Percentiles rank a stretch among this genome's conserved stretches.
These are phyloP conservation scores for Coleophora deauratella DNA, from an alignment of 2,888 invertebrate species.

Conservation along the genomic window DNA sequence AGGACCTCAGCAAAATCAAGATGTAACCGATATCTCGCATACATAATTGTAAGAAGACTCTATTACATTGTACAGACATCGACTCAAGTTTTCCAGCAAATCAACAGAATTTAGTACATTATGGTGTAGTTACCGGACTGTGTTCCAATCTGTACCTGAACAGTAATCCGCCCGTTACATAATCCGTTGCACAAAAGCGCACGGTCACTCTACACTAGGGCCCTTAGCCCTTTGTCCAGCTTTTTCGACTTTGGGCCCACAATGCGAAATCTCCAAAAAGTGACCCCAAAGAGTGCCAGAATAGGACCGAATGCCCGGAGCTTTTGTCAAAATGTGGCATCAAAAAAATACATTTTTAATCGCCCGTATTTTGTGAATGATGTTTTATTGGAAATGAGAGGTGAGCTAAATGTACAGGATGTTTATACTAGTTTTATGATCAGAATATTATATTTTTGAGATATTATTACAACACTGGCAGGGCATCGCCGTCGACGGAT, in stretches of 20 bases:
- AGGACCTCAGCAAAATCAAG: slow-evolving; percentile 29
- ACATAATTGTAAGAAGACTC: not conserved
- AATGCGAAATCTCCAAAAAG: slow-evolving; percentile 68
- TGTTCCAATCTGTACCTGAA: too few species aligned
- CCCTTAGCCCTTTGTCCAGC: slow-evolving; percentile 46
- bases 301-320: too few species aligned
- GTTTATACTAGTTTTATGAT: too few species aligned
- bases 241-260: slow-evolving; percentile 55
- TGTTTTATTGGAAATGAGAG: too few species aligned
- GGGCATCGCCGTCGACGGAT: too few species aligned
- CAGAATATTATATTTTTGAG: too few species aligned
- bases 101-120: not conserved
- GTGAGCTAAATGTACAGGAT: too few species aligned
- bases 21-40: slow-evolving; percentile 39
- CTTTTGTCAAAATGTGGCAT: too few species aligned
- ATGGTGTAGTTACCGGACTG: too few species aligned
- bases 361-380: slow-evolving; percentile 7
- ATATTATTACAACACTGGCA: too few species aligned
- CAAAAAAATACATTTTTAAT: too few species aligned
- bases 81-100: not conserved
- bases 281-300: slow-evolving; percentile 60
- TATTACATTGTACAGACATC: too few species aligned
- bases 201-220: slow-evolving; percentile 57
- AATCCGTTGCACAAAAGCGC: slow-evolving; percentile 37
- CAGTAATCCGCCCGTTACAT: slow-evolving; percentile 34